Conservation (phyloP, 2,797 vertebrate species). For the Iguana delicatissima region DNA sequence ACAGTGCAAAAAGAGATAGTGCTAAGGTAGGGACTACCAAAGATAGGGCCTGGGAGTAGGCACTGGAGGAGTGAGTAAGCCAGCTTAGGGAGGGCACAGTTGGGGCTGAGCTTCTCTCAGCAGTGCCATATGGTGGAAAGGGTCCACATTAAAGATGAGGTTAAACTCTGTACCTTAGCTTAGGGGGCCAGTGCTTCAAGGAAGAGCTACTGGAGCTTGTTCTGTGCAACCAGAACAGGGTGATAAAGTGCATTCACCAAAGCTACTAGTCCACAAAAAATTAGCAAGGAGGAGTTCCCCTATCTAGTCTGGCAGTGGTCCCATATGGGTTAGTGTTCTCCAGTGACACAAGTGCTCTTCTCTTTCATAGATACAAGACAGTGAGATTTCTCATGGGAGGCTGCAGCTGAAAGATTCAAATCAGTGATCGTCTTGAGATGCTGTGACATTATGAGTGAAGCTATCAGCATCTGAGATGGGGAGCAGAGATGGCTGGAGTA, state of each 20-base stretch:
- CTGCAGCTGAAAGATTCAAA: slow-evolving; percentile 41
- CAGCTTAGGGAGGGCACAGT: neutral
- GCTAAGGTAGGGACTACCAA: neutral
- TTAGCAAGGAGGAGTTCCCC: neutral
- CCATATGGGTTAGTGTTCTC: slow-evolving; percentile 14
- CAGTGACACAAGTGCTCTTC: neutral
- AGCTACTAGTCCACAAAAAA: slow-evolving; percentile 23
- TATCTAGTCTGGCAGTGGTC: neutral
- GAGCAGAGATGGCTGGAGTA: neutral
- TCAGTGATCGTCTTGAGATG: neutral
- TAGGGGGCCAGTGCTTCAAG: slow-evolving; percentile 1
- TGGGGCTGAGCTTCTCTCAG: neutral
- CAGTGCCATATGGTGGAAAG: neutral
- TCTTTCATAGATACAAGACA: neutral
- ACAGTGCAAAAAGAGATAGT: slow-evolving; percentile 14
- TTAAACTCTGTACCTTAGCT: slow-evolving; percentile 1
- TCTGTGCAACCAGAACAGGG: slow-evolving; percentile 12
- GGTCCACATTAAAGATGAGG: neutral
- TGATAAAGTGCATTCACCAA: slow-evolving; percentile 35
- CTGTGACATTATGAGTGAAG: neutral
- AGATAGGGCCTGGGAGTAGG: neutral
- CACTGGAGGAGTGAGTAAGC: slow-evolving; percentile 3
- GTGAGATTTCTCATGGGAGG: neutral
- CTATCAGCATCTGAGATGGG: slow-evolving; percentile 13
- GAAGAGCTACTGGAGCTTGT: slow-evolving; percentile 15